Conservation (phyloP, 2,113 vertebrate species). For the Fulica atra region DNA sequence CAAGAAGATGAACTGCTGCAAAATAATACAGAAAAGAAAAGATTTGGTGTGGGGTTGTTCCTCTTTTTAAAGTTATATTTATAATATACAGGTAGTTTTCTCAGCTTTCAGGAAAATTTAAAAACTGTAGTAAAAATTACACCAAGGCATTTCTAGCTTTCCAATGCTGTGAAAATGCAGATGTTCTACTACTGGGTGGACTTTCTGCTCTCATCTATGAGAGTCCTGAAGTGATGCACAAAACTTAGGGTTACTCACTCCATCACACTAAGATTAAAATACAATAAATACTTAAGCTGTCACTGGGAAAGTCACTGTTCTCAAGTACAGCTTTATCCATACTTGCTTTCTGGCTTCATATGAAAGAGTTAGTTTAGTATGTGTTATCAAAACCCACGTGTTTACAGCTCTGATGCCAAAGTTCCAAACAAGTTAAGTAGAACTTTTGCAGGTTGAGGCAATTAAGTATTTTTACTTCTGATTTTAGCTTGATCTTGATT, state of each 20-base stretch:
- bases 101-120: neutral
- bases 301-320: neutral
- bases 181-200: neutral
- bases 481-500: neutral
- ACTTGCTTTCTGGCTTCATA: neutral
- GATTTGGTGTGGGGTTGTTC: neutral
- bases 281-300: neutral
- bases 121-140: neutral
- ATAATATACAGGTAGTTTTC: neutral
- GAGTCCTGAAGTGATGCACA: neutral
- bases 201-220: neutral
- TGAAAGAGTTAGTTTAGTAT: neutral
- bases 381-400: neutral
- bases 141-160: neutral
- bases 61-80: neutral
- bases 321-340: neutral
- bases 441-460: neutral
- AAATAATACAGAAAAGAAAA: neutral
- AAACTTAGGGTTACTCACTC: neutral
- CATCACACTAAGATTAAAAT: neutral
- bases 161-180: neutral
- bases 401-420: conserved; percentile 18
- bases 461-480: conserved; percentile 21
- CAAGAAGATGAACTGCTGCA: neutral
- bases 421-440: neutral